A percentile compares a stretch with the other conserved stretches of the same genome.
Conservation (phyloP, 2,888 invertebrate genomes). For the Lycia hirtaria region DNA sequence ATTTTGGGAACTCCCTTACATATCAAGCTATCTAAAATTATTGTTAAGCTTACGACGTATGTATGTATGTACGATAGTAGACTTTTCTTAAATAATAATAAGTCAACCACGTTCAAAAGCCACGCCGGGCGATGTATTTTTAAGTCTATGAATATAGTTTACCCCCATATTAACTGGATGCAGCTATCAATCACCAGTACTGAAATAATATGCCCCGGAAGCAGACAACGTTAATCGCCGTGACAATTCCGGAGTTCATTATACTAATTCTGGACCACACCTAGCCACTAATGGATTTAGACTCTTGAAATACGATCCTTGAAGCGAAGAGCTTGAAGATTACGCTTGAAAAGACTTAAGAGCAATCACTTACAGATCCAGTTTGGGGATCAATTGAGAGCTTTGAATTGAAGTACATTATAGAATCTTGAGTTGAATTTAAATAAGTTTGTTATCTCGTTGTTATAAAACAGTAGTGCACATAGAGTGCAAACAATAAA, state of each 20-base stretch:
- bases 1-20: neutral
- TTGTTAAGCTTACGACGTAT: too few relatives aligned
- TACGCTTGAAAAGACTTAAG: constrained; percentile 20
- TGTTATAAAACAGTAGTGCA: too few relatives aligned
- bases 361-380: constrained; percentile 22
- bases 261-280: constrained; percentile 68
- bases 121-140: neutral
- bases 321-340: constrained; percentile 38
- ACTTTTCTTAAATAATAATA: neutral
- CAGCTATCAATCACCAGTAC: constrained; percentile 36
- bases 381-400: constrained; percentile 11
- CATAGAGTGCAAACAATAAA: neutral
- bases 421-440: neutral
- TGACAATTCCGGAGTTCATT: constrained; percentile 66
- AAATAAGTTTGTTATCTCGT: neutral
- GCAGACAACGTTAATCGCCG: constrained; percentile 66
- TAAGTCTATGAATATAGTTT: constrained; percentile 17
- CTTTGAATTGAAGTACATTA: neutral
- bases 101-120: neutral
- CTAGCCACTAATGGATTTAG: constrained; percentile 52
- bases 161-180: constrained; percentile 27
- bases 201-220: constrained; percentile 68
- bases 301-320: constrained; percentile 39
- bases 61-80: neutral
- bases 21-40: neutral